Percentiles rank a stretch among this genome's conserved stretches.
These are phyloP conservation scores for Aporrectodea caliginosa DNA, from an alignment of 1,140 invertebrate species.

Conservation along the genomic window DNA sequence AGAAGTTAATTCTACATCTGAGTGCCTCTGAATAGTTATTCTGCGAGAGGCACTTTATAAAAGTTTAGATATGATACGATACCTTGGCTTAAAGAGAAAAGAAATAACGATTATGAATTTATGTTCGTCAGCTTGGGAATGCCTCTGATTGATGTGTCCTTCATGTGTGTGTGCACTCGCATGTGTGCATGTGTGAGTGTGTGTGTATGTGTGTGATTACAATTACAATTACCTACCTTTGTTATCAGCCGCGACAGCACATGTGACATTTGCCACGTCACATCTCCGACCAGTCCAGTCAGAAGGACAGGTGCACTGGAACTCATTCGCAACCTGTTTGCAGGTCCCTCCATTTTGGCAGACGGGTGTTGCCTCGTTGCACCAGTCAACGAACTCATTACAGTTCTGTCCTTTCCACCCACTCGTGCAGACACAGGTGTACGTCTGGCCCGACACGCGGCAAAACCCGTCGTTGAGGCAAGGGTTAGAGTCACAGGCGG, in stretches of 20 bases:
- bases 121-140: too few relatives aligned
- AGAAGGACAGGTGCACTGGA: slow-evolving; percentile 67
- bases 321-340: slow-evolving; percentile 63
- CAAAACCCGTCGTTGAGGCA: slow-evolving; percentile 37
- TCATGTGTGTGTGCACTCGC: too few relatives aligned
- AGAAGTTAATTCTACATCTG: too few relatives aligned
- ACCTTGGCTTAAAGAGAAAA: too few relatives aligned
- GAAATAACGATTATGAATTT: too few relatives aligned
- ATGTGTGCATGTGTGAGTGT: too few relatives aligned
- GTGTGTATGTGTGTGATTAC: too few relatives aligned
- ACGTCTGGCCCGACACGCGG: background rate
- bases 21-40: too few relatives aligned
- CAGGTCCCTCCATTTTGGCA: slow-evolving; percentile 73
- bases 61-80: too few relatives aligned
- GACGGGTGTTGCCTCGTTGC: slow-evolving; percentile 61
- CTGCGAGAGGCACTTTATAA: too few relatives aligned
- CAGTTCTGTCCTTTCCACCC: slow-evolving; percentile 82
- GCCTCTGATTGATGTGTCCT: too few relatives aligned
- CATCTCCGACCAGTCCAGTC: slow-evolving; percentile 92
- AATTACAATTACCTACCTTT: too few relatives aligned
- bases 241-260: slow-evolving; percentile 63
- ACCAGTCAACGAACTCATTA: slow-evolving; percentile 59
- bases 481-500: slow-evolving; percentile 36
- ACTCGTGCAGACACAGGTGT: slow-evolving; percentile 68
- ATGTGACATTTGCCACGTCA: slow-evolving; percentile 77